Evolutionary conservation across 53 echinoderm and acorn worm genomes (phyloP), one percentile per base, ranked within the genome.

Genomic region (Paracentrotus lividus): DNA sequence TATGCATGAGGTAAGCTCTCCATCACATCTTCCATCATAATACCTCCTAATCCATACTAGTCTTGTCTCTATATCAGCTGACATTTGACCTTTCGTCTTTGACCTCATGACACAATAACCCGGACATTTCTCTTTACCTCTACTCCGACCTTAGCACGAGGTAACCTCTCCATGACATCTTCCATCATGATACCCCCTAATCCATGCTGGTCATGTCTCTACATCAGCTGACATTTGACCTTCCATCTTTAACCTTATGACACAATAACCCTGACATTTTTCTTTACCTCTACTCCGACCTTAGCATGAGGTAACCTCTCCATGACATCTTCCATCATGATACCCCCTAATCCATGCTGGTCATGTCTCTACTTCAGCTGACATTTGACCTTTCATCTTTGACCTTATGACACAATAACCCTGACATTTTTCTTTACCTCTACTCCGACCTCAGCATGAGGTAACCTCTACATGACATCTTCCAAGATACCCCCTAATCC

Each of bases 221-320:
- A 72, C 72, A 31, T 57, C 57, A 57, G 21, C 57, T 57, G 57
- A 14, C 57, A 57, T 57, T 10, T 57, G 57, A 57, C 57, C 57
- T 57, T 57, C 21, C 14, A 4, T 20, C 57, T 57, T 12, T 51
- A 12, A 51, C 51, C 51, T 51, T 8, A 51, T 51, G 51, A 51
- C 51, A 51, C 51, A 8, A 8, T 12, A 8, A 51, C 51, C 51
- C 51, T 51, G 12, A 12, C 51, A 8, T 51, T 51, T n/a, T n/a
- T n/a, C n/a, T 12, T 51, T 51, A 51, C 51, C 51, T 51, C 51
- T 51, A 51, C 51, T 67, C 88, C 93, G 40, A 97, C 96, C 91
- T 98, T 94, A 26, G 97, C 97, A 96, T 98, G 94, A 8, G 97
- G 98, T 57, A 97, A 81, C 49, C 98, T 98, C 84, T 98, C 98